phyloP scores from a whole-genome alignment of 2,797 vertebrate species.

The Lateolabrax maculatus region DNA sequence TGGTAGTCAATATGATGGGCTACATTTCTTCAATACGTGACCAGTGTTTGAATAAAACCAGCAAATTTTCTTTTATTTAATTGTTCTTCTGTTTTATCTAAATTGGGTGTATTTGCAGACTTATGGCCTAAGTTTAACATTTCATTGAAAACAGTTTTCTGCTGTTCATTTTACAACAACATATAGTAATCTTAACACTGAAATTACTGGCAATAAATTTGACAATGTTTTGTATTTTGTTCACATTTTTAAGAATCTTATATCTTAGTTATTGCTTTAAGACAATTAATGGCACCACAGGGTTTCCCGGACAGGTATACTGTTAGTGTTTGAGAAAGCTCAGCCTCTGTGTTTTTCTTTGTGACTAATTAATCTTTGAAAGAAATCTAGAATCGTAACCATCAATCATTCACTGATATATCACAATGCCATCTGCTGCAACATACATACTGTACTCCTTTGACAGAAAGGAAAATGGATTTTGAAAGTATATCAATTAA shows the following conservation, averaged over 20 bases:
- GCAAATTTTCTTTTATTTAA: no score
- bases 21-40: background rate
- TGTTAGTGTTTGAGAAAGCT: slow-evolving; percentile 17
- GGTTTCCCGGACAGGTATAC: slow-evolving; percentile 18
- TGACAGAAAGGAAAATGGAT: background rate
- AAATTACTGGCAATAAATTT: slow-evolving; percentile 51
- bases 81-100: background rate
- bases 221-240: slow-evolving; percentile 33
- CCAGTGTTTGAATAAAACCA: background rate
- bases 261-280: slow-evolving; percentile 35
- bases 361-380: slow-evolving; percentile 45
- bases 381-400: slow-evolving; percentile 21
- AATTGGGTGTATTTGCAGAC: background rate
- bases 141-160: background rate
- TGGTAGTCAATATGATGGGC: background rate
- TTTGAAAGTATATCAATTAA: slow-evolving; percentile 3
- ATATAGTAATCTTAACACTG: background rate
- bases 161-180: background rate
- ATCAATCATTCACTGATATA: slow-evolving; percentile 60
- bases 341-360: slow-evolving; percentile 22
- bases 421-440: slow-evolving; percentile 45
- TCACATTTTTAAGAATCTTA: slow-evolving; percentile 22
- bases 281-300: slow-evolving; percentile 35
- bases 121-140: background rate
- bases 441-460: slow-evolving; percentile 8